phyloP scores from a whole-genome alignment of 2,797 vertebrate species.

The Rhadinocentrus ornatus region DNA sequence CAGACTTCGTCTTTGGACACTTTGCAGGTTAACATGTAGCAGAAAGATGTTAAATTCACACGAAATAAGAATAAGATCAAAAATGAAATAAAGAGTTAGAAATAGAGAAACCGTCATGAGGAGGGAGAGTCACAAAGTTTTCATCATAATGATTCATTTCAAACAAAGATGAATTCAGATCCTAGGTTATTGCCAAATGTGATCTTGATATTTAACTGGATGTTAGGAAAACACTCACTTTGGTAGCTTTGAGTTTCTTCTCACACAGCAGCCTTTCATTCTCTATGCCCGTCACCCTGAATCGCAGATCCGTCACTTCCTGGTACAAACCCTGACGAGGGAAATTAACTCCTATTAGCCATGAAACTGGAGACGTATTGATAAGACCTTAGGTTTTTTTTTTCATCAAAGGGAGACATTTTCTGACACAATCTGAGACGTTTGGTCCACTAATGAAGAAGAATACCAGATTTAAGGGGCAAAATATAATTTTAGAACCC shows the following conservation, averaged over 20 bases:
- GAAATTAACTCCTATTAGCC: constrained; percentile 48
- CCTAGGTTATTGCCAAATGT: not conserved
- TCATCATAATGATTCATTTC: constrained; percentile 14
- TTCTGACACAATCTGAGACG: constrained; percentile 43
- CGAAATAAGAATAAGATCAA: not conserved
- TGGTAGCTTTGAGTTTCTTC: constrained; percentile 89
- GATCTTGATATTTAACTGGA: not conserved
- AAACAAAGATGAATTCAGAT: constrained; percentile 3
- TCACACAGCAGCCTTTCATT: constrained; percentile 90
- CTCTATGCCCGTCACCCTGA: constrained; percentile 90
- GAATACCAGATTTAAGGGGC: constrained; percentile 3
- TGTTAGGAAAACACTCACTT: constrained; percentile 82
- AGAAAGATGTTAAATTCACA: constrained; percentile 49
- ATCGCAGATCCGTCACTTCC: constrained; percentile 89
- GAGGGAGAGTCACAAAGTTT: constrained; percentile 5
- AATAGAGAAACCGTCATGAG: constrained; percentile 4
- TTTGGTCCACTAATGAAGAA: constrained; percentile 39
- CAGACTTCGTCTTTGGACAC: constrained; percentile 53
- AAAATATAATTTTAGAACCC: too few relatives aligned
- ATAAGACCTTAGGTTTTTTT: constrained; percentile 12
- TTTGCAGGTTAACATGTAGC: constrained; percentile 55
- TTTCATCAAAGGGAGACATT: too few relatives aligned
- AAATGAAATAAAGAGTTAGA: not conserved
- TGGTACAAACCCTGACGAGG: constrained; percentile 87
- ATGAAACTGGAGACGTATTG: constrained; percentile 41